Conservation (phyloP, 1,140 invertebrate genomes). For the Asobara japonica region DNA sequence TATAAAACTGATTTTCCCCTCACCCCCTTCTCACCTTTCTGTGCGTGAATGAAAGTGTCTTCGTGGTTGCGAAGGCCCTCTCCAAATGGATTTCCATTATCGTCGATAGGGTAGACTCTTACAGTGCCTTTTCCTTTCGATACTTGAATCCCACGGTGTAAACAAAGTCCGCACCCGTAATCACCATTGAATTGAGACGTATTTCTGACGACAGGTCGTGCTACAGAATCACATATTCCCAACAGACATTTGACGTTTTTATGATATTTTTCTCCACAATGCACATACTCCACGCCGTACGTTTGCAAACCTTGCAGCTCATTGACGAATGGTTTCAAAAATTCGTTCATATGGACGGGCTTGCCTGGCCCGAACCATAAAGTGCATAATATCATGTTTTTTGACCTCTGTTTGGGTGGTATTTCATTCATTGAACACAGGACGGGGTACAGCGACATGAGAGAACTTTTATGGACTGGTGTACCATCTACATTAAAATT, state of each 20-base stretch:
- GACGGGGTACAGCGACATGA: slow-evolving; percentile 33
- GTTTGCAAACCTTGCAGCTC: slow-evolving; percentile 29
- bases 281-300: slow-evolving; percentile 36
- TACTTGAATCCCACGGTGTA: too few relatives aligned
- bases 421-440: slow-evolving; percentile 39
- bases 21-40: neutral
- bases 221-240: too few relatives aligned
- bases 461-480: slow-evolving; percentile 37
- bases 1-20: slow-evolving; percentile 17
- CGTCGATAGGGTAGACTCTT: too few relatives aligned
- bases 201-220: too few relatives aligned
- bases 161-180: too few relatives aligned
- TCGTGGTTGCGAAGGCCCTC: too few relatives aligned
- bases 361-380: slow-evolving; percentile 41
- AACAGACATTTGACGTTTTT: slow-evolving; percentile 33
- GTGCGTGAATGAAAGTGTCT: neutral
- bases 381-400: slow-evolving; percentile 35
- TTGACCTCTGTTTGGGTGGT: slow-evolving; percentile 9
- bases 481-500: slow-evolving; percentile 42
- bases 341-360: slow-evolving; percentile 39
- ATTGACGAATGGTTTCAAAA: slow-evolving; percentile 39
- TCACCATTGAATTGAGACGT: too few relatives aligned
- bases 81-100: too few relatives aligned
- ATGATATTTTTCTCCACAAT: slow-evolving; percentile 24
- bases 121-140: too few relatives aligned